phyloP scores from a whole-genome alignment of 2,888 invertebrate species.

The Aphodius granarius region DNA sequence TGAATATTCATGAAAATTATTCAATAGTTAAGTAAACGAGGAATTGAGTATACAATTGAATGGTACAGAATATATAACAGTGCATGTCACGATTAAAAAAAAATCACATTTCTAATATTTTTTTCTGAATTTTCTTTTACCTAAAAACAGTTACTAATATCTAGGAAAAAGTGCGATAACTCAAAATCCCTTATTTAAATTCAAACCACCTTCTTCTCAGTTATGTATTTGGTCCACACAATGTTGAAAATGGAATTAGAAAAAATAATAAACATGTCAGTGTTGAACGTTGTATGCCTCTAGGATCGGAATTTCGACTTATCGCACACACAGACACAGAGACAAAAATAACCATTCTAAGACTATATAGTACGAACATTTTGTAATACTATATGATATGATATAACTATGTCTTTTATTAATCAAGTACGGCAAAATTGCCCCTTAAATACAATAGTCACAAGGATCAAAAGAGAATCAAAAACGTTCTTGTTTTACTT shows the following conservation, averaged over 20 bases:
- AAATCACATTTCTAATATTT: constrained; percentile 26
- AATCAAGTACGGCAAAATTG: constrained; percentile 24
- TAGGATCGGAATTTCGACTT: constrained; percentile 10
- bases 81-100: constrained; percentile 17
- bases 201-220: background rate
- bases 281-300: background rate
- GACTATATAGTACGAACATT: constrained; percentile 44
- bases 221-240: constrained; percentile 29
- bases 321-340: constrained; percentile 22
- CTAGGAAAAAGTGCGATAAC: constrained; percentile 33
- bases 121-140: constrained; percentile 13
- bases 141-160: constrained; percentile 41
- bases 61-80: constrained; percentile 18
- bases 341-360: constrained; percentile 36
- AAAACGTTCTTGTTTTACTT: constrained; percentile 6
- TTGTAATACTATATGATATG: constrained; percentile 53
- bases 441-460: constrained; percentile 23
- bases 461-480: constrained; percentile 14
- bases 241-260: constrained; percentile 12
- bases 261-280: constrained; percentile 1
- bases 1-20: background rate
- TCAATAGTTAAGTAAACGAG: background rate
- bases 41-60: constrained; percentile 21
- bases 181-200: constrained; percentile 26
- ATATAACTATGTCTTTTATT: constrained; percentile 53